phyloP scores from a whole-genome alignment of 2,113 vertebrate genomes.

The Orycteropus afer region DNA sequence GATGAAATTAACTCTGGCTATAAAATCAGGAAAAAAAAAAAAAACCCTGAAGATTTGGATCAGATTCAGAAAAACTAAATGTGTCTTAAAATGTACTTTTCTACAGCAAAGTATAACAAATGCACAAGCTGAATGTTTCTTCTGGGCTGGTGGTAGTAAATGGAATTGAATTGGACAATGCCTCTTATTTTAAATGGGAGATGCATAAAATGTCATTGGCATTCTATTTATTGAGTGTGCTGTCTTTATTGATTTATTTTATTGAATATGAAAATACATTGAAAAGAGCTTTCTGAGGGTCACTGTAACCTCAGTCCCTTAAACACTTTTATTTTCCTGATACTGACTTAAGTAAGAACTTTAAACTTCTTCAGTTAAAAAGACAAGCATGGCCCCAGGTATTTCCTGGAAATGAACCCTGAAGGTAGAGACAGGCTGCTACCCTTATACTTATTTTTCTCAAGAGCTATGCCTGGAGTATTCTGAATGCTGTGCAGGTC shows the following conservation, averaged over 20 bases:
- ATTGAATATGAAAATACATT: conserved; percentile 14
- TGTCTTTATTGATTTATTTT: neutral
- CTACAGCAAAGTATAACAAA: neutral
- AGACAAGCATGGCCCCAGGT: neutral
- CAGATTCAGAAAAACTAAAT: neutral
- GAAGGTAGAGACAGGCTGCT: neutral
- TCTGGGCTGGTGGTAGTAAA: neutral
- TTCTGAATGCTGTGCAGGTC: neutral
- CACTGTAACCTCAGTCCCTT: neutral
- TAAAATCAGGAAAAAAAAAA: neutral
- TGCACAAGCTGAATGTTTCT: neutral
- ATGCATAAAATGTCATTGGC: neutral
- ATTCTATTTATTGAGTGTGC: neutral
- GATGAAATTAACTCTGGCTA: neutral
- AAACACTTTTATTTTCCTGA: neutral
- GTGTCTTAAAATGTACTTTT: neutral
- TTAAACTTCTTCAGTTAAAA: neutral
- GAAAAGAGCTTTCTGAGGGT: conserved; percentile 5
- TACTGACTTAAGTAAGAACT: neutral
- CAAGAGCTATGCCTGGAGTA: neutral
- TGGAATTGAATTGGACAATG: neutral
- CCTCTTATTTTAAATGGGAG: neutral
- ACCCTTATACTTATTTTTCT: neutral
- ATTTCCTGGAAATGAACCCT: neutral
- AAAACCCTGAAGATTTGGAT: neutral